Percentiles rank a stretch among this genome's conserved stretches.
Conservation (phyloP, 1,140 invertebrate genomes). For the Drosophila melanogaster region DNA sequence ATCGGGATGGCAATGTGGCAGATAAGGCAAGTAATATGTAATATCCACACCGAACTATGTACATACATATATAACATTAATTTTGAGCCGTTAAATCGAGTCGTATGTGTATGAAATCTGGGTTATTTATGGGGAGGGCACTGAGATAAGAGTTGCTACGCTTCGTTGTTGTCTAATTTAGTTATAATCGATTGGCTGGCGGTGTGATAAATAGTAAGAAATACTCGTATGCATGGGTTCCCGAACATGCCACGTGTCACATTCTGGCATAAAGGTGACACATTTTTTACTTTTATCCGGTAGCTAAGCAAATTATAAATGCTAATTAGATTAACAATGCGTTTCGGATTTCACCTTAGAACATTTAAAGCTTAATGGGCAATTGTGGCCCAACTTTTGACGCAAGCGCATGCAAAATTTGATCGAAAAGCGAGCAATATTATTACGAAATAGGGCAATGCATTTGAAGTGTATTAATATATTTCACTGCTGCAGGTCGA, state of each 20-base stretch:
- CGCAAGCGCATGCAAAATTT: constrained; percentile 13
- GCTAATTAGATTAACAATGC: constrained; percentile 75
- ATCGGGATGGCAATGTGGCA: constrained; percentile 79
- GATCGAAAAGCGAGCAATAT: background rate
- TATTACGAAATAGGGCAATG: constrained; percentile 32
- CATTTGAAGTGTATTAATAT: constrained; percentile 55
- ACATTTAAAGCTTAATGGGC: constrained; percentile 17
- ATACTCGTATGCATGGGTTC: background rate
- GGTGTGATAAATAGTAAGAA: constrained; percentile 26
- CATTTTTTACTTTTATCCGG: constrained; percentile 23
- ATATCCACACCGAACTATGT: background rate
- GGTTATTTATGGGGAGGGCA: constrained; percentile 8
- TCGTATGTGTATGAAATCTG: constrained; percentile 6
- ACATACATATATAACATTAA: background rate
- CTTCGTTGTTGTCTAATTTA: constrained; percentile 50
- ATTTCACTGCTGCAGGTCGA: constrained; percentile 34
- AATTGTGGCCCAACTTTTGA: constrained; percentile 43
- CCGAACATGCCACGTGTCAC: constrained; percentile 19
- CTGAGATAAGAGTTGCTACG: constrained; percentile 40
- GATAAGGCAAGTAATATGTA: constrained; percentile 84
- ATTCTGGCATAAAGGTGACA: constrained; percentile 33
- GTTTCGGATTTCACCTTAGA: constrained; percentile 20
- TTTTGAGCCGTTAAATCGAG: constrained; percentile 6
- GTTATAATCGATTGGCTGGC: constrained; percentile 52
- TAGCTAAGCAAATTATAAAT: constrained; percentile 52